phyloP scores from a whole-genome alignment of 2,113 vertebrate species.

The Ammodramus savannarum region DNA sequence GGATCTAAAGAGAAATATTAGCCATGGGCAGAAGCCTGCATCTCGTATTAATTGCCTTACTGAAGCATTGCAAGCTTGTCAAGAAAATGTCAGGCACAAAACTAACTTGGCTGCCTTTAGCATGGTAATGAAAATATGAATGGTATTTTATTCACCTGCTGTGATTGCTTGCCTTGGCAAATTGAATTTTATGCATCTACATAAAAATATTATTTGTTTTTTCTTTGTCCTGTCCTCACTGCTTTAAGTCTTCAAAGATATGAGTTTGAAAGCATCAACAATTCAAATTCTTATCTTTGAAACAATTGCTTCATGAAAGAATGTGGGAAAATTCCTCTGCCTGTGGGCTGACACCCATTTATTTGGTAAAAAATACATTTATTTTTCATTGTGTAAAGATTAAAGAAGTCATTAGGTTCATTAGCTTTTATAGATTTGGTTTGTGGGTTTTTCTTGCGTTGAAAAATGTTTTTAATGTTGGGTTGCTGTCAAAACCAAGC shows the following conservation, averaged over 20 bases:
- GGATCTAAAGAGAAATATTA: constrained; percentile 24
- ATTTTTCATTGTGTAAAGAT: neutral
- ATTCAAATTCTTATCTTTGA: constrained; percentile 31
- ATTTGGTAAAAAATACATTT: neutral
- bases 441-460: neutral
- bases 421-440: neutral
- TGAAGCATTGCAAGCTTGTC: constrained; percentile 39
- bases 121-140: constrained; percentile 22
- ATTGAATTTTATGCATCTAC: constrained; percentile 22
- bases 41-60: constrained; percentile 48
- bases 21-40: constrained; percentile 1
- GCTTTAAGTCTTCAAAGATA: constrained; percentile 19
- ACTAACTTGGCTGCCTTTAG: constrained; percentile 1
- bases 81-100: constrained; percentile 32
- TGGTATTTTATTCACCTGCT: neutral
- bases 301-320: neutral
- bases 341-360: neutral
- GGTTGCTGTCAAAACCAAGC: neutral
- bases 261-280: neutral
- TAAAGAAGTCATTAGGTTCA: neutral
- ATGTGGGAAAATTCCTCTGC: constrained; percentile 8
- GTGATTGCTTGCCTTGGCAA: constrained; percentile 30
- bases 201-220: neutral
- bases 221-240: neutral
- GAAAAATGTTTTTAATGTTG: neutral